Base-by-base conservation (phyloP, 2,113 vertebrate genomes). In the Pollachius pollachius region DNA sequence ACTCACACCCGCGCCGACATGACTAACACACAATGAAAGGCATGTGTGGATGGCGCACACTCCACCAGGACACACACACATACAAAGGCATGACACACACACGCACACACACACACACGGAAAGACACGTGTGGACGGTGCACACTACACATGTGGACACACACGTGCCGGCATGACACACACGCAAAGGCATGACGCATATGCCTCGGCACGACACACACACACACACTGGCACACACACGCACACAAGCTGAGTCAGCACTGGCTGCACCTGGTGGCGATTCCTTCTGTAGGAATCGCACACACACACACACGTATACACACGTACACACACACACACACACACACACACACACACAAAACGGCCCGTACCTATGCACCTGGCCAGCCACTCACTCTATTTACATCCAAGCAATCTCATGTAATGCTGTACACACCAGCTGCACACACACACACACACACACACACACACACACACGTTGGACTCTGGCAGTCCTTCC, bases 311-410 rank as follows among this genome's bases (percentile, higher is more conserved):
- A 41, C 41, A 48, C 7, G 12, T 34, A 56, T 3, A 72, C 58
- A 64, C 56, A 74, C 74, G 76, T 62, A 78, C 68, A 69, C 80
- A 48, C 61, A 64, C 67, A 65, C 65, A 52, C 62, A 34, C 57
- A 71, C 59, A 9, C 69, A 52, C 37, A 41, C 37, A 41, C 37
- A 41, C 37, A 41, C 37, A 48, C 6, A 12, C 7, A 7, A 30
- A 30, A 30, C 2, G 0, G 30, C 30, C 3, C 3, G 30, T 30
- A 30, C 30, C 30, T 30, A 30, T 30, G 30, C 30, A 30, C 30
- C 30, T 30, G 30, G 4, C 3, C 30, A 30, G 3, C 30, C 30
- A 30, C 30, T 48, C 6, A 41, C n/a, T 62, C 18, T 64, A 41
- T 64, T 37, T 17, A 64, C 34, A 64, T 41, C 30, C 30, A 41